phyloP scores from a whole-genome alignment of 2,113 vertebrate species.

The Oncorhynchus clarkii region DNA sequence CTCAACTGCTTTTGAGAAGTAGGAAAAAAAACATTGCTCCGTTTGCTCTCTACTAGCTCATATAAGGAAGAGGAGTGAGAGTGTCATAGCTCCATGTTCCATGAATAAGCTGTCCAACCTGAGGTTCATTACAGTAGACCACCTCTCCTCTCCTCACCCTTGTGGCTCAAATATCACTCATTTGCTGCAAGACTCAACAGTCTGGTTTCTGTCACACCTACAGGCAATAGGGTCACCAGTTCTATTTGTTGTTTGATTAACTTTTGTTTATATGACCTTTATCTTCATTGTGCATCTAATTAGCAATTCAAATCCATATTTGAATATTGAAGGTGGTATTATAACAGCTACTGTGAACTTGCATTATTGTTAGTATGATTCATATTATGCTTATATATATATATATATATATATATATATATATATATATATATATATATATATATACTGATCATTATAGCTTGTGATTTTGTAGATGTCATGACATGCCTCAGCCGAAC shows the following conservation, averaged over 20 bases:
- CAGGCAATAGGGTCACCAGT: constrained; percentile 30
- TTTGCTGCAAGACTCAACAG: constrained; percentile 27
- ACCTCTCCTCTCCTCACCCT: constrained; percentile 6
- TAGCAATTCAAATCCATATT: constrained; percentile 56
- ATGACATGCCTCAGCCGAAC: constrained; percentile 39
- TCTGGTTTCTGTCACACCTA: constrained; percentile 21
- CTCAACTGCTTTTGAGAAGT: constrained; percentile 33
- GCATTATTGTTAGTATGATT: constrained; percentile 68
- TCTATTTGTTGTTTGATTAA: constrained; percentile 24
- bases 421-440: constrained; percentile 70
- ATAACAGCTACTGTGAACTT: constrained; percentile 77
- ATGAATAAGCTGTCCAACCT: constrained; percentile 21
- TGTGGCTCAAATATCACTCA: constrained; percentile 30
- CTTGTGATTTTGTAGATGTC: constrained; percentile 73
- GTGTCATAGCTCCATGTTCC: constrained; percentile 7
- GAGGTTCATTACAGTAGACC: constrained; percentile 12
- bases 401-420: constrained; percentile 59
- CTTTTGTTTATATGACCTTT: constrained; percentile 27
- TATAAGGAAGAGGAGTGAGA: constrained; percentile 22
- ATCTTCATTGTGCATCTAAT: constrained; percentile 37
- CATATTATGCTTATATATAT: constrained; percentile 73
- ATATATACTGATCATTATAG: constrained; percentile 71
- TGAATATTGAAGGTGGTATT: constrained; percentile 65
- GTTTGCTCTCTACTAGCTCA: constrained; percentile 27
- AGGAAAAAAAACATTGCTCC: constrained; percentile 33